Evolutionary conservation across 2,888 invertebrate genomes (phyloP), one percentile per base, ranked within the genome.

Genomic region (Neocrepidodera transversa): DNA sequence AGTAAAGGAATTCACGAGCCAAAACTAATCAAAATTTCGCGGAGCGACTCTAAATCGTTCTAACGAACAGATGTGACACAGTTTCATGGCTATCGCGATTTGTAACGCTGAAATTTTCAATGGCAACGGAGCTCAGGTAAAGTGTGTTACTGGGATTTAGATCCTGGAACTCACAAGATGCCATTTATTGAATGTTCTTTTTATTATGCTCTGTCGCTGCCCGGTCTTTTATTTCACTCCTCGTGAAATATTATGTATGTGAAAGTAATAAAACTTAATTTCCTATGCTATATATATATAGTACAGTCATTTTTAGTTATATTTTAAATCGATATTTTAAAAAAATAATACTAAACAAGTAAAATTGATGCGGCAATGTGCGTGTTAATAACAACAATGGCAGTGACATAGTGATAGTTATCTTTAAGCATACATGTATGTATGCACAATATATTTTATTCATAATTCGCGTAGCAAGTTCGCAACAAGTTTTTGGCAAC

Each of bases 21-120:
- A 74, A 65, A 71, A 68, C 77, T 70, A 77, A 77, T 77, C 74
- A 68, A 61, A 69, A 74, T 75, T 76, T 74, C 71, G 75, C 74
- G 75, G 72, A 72, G 71, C 74, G 65, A 63, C 60, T 65, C 62
- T 53, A 55, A 66, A 70, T 71, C 63, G 66, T 60, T 64, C 71
- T 71, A 71, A 71, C 64, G 64, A 65, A 63, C 66, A 67, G 66
- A 67, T 67, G 66, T 64, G 66, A 64, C 66, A 63, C 68, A 67
- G 59, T 68, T 71, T 55, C 62, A 63, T 60, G 64, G 64, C 67
- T 66, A 66, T 61, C 67, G 62, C 68, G 69, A 76, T 76, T 76
- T 58, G 74, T 60, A 71, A 75, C 73, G 75, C 72, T 43, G 60
- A 65, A 70, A 71, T 71, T 74, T 74, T 75, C 71, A 71, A 74